Evolutionary conservation across 2,888 invertebrate species (phyloP), one percentile per base, ranked within the genome.

Genomic region (Conus canariensis): DNA sequence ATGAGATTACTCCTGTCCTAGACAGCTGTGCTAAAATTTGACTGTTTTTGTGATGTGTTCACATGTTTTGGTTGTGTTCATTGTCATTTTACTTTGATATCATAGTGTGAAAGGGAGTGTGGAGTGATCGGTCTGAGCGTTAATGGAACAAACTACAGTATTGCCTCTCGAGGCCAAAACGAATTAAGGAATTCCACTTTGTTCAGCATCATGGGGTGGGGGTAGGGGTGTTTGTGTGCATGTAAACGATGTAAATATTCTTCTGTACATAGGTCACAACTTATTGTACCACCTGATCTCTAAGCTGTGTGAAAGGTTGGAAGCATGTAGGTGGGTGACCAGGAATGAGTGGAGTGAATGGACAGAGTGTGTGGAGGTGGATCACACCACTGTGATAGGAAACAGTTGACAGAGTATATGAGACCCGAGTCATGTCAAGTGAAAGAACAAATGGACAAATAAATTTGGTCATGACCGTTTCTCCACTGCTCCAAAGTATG

Each of bases 1-100:
- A 88, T 92, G 91, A 92, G 90, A 88, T 30, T 80, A 9, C 5
- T n/a, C 25, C 56, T 45, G 1, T 45, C 30, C 45, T 70, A 19
- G 22, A 64, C 64, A 64, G n/a, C 12, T 80, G 45, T 80, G 14
- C 12, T 30, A 22, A 25, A 64, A 74, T 74, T 74, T 22, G 6
- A 14, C 19, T 80, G 45, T 80, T 14, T 80, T 14, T 80, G 45
- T 80, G 80, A 64, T 45, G 45, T 45, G 45, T 45, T 45, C 45
- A 45, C 45, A 45, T 45, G 45, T 45, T 45, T 45, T 80, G 30
- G 14, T 30, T 80, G 45, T 30, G 22, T 74, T 74, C 19, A 22
- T 74, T 9, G 22, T 74, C 74, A 74, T 8, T 74, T 19, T n/a
- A 74, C 74, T n/a, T 74, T 9, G 12, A 64, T 16, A 10, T 64